Percentiles rank a stretch among this genome's conserved stretches.
phyloP scores from a whole-genome alignment of 1,140 invertebrate genomes.

The Penaeus chinensis region DNA sequence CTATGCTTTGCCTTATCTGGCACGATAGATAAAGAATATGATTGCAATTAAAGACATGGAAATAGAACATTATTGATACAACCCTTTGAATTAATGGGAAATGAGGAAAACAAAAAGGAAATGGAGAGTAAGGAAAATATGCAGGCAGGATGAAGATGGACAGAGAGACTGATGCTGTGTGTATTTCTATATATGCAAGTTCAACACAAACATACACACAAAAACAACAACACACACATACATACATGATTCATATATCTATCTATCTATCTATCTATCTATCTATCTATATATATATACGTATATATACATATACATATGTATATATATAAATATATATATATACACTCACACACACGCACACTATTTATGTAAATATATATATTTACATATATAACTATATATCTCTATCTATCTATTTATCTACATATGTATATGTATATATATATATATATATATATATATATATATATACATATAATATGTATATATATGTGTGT shows the following conservation, averaged over 20 bases:
- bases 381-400: slow-evolving; percentile 13
- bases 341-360: neutral
- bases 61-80: no score
- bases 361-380: neutral
- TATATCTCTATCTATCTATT: slow-evolving; percentile 7
- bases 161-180: no score
- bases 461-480: neutral
- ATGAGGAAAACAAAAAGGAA: no score
- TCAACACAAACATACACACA: no score
- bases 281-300: slow-evolving; percentile 15
- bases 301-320: slow-evolving; percentile 1
- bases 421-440: slow-evolving; percentile 17
- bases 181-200: no score
- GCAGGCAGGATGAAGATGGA: no score
- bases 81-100: no score
- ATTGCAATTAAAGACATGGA: no score
- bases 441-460: slow-evolving; percentile 7
- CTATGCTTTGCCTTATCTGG: no score
- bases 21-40: no score
- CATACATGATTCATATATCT: neutral
- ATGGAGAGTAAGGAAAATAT: no score
- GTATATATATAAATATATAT: neutral
- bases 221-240: no score
- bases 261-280: slow-evolving; percentile 11
- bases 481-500: slow-evolving; percentile 1